Conservation (phyloP, 2,113 vertebrate species). For the Aplodontia rufa region DNA sequence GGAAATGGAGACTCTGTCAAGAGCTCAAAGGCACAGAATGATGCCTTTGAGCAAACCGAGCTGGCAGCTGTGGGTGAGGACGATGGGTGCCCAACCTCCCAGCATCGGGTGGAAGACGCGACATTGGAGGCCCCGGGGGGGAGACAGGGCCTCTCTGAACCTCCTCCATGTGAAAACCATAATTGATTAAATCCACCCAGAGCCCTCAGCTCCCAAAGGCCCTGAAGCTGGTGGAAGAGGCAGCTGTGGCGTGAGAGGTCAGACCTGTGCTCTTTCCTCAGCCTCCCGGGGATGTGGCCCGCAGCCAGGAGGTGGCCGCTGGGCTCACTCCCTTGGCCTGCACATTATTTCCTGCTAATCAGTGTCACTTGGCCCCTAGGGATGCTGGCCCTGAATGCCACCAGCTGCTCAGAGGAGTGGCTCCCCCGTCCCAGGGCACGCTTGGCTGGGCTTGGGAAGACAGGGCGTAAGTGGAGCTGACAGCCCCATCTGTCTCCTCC, state of each 20-base stretch:
- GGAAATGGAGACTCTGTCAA: not conserved
- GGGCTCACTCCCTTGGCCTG: not conserved
- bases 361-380: not conserved
- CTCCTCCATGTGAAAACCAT: not conserved
- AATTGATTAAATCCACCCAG: accelerated
- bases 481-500: slow-evolving; percentile 61
- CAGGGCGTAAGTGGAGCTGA: slow-evolving; percentile 45
- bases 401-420: slow-evolving; percentile 62
- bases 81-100: accelerated
- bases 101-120: too few species aligned
- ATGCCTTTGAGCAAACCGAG: accelerated
- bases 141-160: too few species aligned
- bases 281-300: not conserved
- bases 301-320: accelerated
- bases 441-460: slow-evolving; percentile 63
- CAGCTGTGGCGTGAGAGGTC: not conserved
- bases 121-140: accelerated
- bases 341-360: slow-evolving; percentile 56
- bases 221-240: accelerated
- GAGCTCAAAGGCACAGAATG: accelerated
- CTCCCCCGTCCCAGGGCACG: not conserved
- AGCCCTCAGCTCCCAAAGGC: not conserved
- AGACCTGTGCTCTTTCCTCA: not conserved
- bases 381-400: not conserved
- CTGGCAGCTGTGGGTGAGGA: not conserved